Evolutionary conservation across 2,113 vertebrate genomes (phyloP).

Genomic region (Neoarius graeffei): DNA sequence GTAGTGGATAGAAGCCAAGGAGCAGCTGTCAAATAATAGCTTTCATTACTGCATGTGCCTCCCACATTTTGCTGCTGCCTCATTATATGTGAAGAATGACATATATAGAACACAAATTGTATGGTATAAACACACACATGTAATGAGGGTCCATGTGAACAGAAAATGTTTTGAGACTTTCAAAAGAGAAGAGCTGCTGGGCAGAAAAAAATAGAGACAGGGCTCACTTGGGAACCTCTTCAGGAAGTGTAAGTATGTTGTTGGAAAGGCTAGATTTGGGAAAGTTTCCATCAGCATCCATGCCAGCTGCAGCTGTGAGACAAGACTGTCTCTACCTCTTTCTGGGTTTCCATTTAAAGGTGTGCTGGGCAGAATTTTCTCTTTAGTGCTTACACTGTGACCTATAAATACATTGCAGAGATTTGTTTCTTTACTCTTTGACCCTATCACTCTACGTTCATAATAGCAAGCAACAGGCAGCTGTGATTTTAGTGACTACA

Average conservation of each 20-base stretch:
- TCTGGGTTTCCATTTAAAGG: neutral
- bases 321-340: neutral
- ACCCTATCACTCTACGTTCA: neutral
- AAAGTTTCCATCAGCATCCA: slow-evolving; percentile 13
- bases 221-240: slow-evolving; percentile 13
- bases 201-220: slow-evolving; percentile 6
- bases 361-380: neutral
- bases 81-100: slow-evolving; percentile 15
- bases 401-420: neutral
- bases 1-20: neutral
- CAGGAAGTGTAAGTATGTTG: slow-evolving; percentile 48
- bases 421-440: neutral
- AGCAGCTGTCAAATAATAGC: slow-evolving; percentile 31
- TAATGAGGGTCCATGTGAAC: neutral
- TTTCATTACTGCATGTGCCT: slow-evolving; percentile 27
- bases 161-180: neutral
- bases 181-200: neutral
- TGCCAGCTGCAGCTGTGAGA: slow-evolving; percentile 37
- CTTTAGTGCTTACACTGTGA: neutral
- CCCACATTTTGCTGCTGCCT: slow-evolving; percentile 15
- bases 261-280: slow-evolving; percentile 35
- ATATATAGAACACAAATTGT: slow-evolving; percentile 34
- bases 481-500: neutral
- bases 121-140: neutral
- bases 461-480: neutral